Evolutionary conservation across 2,888 invertebrate species (phyloP).

Genomic region (Ptycholaimellus sp.): DNA sequence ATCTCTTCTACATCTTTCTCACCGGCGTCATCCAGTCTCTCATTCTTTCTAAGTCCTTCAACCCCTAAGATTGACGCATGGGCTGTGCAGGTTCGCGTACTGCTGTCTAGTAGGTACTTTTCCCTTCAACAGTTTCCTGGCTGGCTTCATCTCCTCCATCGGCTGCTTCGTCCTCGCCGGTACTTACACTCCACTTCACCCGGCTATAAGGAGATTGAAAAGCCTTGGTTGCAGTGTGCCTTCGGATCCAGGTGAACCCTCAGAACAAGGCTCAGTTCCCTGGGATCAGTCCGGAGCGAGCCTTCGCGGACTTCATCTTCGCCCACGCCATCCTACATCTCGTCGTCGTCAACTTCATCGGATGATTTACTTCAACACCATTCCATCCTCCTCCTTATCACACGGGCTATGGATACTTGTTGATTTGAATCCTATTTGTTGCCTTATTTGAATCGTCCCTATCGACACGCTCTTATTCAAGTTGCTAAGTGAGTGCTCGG

Average conservation of each 20-base stretch:
- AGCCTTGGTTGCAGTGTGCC: constrained; percentile 65
- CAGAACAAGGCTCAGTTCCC: constrained; percentile 75
- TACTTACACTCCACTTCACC: too few species aligned
- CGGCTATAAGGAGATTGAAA: too few species aligned
- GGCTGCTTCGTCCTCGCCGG: constrained; percentile 87
- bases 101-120: constrained; percentile 93
- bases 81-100: constrained; percentile 45
- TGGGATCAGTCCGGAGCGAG: constrained; percentile 61
- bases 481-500: too few species aligned
- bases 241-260: constrained; percentile 86
- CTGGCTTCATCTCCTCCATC: constrained; percentile 90
- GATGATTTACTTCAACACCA: constrained; percentile 33
- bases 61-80: neutral
- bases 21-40: constrained; percentile 51
- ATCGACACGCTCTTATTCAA: too few species aligned
- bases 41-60: constrained; percentile 13
- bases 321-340: constrained; percentile 85
- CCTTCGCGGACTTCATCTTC: constrained; percentile 95
- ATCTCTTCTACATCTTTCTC: constrained; percentile 68
- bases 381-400: too few species aligned
- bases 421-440: too few species aligned
- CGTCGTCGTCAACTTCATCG: constrained; percentile 95
- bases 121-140: constrained; percentile 98
- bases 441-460: too few species aligned
- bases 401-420: too few species aligned